Evolutionary conservation across 2,888 invertebrate genomes (phyloP).

Genomic region (Megamerina dolium): DNA sequence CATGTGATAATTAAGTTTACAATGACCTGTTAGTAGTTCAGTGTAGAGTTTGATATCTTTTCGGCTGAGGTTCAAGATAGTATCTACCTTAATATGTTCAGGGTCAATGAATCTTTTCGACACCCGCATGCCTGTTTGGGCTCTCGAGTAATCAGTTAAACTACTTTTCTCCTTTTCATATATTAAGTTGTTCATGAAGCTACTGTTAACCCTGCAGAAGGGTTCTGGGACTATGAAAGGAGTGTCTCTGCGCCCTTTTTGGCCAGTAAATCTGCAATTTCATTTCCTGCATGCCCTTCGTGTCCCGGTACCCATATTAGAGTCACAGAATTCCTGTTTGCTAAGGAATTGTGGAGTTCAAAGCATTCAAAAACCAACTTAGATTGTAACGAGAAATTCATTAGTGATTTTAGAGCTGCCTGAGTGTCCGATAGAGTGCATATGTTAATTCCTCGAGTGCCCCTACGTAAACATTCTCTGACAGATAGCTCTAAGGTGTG

Average conservation of each 20-base stretch:
- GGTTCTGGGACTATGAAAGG: background rate
- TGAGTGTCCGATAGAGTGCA: too few species aligned
- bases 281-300: background rate
- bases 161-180: background rate
- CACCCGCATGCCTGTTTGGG: background rate
- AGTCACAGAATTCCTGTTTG: background rate
- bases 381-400: too few species aligned
- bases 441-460: too few species aligned
- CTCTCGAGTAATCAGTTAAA: background rate
- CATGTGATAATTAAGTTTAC: background rate
- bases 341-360: background rate
- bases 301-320: background rate
- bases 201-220: background rate
- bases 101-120: background rate
- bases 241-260: background rate
- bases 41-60: background rate
- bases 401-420: too few species aligned
- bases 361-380: too few species aligned
- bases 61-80: background rate
- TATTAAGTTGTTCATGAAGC: background rate
- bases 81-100: background rate
- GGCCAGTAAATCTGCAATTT: background rate
- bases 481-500: too few species aligned
- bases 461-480: too few species aligned
- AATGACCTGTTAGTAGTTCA: background rate